Evolutionary conservation across 2,888 invertebrate genomes (phyloP), one percentile per base, ranked within the genome.

Genomic region (Trypoxylon attenuatum): DNA sequence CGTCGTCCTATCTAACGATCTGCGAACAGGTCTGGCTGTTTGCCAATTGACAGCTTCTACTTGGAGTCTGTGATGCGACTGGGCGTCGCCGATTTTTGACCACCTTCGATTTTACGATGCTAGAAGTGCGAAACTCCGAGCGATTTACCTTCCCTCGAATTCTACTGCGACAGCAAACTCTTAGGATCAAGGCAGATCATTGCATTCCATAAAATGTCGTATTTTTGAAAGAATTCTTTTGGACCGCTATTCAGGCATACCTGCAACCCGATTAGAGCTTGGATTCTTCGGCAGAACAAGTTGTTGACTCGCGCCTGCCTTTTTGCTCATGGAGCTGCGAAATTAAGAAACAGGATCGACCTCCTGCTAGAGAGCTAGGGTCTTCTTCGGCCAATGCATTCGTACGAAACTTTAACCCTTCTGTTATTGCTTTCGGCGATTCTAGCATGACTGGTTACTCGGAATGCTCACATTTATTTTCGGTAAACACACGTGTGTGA

Each of bases 171-270:
- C 6, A 5, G 55, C 46, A n/a, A n/a, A n/a, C n/a, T n/a, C n/a
- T n/a, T n/a, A n/a, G n/a, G n/a, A n/a, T n/a, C n/a, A 86, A 86
- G 85, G 84, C 62, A 67, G 82, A 80, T 82, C 82, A 71, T 79
- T 81, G 84, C 83, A 78, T 84, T 85, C 69, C 55, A 23, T 61
- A 65, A 67, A 57, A 43, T 52, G 53, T 25, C 43, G 71, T 68
- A 71, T 75, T 83, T 82, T 70, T 74, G 50, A 57, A 56, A 15
- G 49, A 29, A 33, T 46, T 13, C 27, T 21, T n/a, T 5, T 3
- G 13, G 8, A 22, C 15, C 5, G 5, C 22, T n/a, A 21, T 3
- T 8, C 13, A 13, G n/a, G 39, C 25, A 58, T 70, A 54, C 56
- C 54, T 43, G 38, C 19, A 33, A 13, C 18, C 23, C 22, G 29